A percentile compares a stretch with the other conserved stretches of the same genome.
Evolutionary conservation across 1,140 invertebrate species (phyloP).

Genomic region (roundworm (Caenorhabditis elegans)): WBcel235 BX284605.5:10281001-10281500

Average conservation of each 20-base stretch:
- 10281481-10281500: not conserved
- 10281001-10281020: not conserved
- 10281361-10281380: not conserved
- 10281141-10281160: constrained; percentile 21
- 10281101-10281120: constrained; percentile 30
- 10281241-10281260: constrained; percentile 5
- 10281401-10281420: not conserved
- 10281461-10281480: too few species aligned
- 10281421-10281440: not conserved
- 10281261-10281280: not conserved
- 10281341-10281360: not conserved
- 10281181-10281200: not conserved
- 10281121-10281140: constrained; percentile 43
- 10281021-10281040: constrained; percentile 37
- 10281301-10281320: not conserved
- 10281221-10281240: constrained; percentile 1
- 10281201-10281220: not conserved
- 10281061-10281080: constrained; percentile 24
- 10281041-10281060: constrained; percentile 30
- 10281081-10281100: constrained; percentile 16
- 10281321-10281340: not conserved
- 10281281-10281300: constrained; percentile 4
- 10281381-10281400: not conserved
- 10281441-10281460: not conserved
- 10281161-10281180: not conserved